A percentile compares a stretch with the other conserved stretches of the same genome.
Conservation (phyloP, 2,113 vertebrate genomes). For the Thinocorus orbignyianus region DNA sequence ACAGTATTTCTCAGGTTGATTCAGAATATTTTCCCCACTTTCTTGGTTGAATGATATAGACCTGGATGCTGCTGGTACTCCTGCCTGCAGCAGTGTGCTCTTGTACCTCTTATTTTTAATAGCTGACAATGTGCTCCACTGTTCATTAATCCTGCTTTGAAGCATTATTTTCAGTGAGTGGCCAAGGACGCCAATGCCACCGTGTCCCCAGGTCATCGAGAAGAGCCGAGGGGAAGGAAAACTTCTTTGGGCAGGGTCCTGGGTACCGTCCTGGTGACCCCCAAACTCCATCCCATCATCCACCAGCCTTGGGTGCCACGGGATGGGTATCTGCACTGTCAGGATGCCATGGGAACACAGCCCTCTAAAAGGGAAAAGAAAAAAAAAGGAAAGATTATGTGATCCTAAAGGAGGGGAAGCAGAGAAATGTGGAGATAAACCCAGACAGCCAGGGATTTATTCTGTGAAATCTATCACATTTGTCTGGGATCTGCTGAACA, state of each 20-base stretch:
- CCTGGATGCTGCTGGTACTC: not conserved
- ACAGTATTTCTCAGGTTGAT: not conserved
- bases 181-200: accelerated
- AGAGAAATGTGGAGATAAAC: not conserved
- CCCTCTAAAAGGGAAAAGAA: not conserved
- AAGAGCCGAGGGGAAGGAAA: not conserved
- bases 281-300: accelerated
- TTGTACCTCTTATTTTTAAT: not conserved
- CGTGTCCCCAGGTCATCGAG: accelerated
- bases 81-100: not conserved
- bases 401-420: not conserved
- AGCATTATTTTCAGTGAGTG: not conserved
- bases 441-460: slow-evolving; percentile 2
- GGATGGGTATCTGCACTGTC: accelerated
- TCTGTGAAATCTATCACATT: not conserved
- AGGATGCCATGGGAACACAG: accelerated
- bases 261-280: not conserved
- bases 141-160: not conserved
- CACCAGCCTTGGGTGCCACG: accelerated
- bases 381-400: not conserved
- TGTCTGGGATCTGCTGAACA: not conserved
- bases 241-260: accelerated
- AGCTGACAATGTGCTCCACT: not conserved
- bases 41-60: not conserved
- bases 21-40: accelerated